Evolutionary conservation across 1,140 invertebrate genomes (phyloP).

Genomic region (Arion vulgaris): DNA sequence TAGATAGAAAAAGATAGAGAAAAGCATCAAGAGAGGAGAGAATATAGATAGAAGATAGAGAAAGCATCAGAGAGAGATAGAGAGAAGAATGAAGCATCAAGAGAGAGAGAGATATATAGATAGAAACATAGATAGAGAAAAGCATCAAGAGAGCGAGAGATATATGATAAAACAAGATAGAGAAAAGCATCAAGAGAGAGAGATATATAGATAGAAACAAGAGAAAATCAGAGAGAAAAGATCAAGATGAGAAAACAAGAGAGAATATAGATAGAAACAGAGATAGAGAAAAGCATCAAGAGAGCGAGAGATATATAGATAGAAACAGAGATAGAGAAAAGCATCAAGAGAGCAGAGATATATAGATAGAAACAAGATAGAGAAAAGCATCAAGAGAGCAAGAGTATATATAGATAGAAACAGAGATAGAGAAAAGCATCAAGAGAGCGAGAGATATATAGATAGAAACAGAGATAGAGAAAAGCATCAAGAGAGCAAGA

Average conservation of each 20-base stretch:
- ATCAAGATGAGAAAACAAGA: no score
- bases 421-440: neutral
- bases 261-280: neutral
- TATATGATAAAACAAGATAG: no score
- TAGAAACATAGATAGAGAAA: no score
- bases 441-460: neutral
- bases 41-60: neutral
- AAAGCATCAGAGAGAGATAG: neutral
- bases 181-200: no score
- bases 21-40: neutral
- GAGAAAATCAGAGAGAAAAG: no score
- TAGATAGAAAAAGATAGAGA: neutral
- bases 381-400: no score
- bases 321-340: neutral
- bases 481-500: slow-evolving; percentile 7
- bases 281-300: neutral
- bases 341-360: neutral
- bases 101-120: no score
- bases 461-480: neutral
- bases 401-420: neutral
- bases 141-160: no score
- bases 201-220: no score
- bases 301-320: neutral
- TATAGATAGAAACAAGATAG: neutral
- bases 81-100: neutral